A percentile compares a stretch with the other conserved stretches of the same genome.
phyloP scores from a whole-genome alignment of 2,888 invertebrate genomes.

The Diachrysia chrysitis region DNA sequence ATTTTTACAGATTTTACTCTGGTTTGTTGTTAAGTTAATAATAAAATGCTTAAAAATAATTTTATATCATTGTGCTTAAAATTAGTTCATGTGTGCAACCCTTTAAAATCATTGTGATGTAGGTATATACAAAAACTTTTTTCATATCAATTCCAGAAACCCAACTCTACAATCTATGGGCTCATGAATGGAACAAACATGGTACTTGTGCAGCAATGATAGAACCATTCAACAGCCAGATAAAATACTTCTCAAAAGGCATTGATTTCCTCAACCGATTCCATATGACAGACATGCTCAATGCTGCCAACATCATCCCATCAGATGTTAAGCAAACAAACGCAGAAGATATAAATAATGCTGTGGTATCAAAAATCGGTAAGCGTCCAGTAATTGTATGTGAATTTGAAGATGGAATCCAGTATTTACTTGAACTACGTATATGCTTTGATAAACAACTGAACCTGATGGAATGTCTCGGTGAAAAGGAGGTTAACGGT shows the following conservation, averaged over 20 bases:
- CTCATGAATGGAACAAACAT: constrained; percentile 94
- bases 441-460: constrained; percentile 92
- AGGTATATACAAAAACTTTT: no score
- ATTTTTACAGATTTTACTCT: no score
- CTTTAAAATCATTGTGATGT: no score
- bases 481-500: constrained; percentile 41
- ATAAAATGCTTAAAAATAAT: no score
- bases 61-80: no score
- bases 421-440: constrained; percentile 91
- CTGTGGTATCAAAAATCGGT: constrained; percentile 86
- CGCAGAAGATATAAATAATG: constrained; percentile 49
- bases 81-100: no score
- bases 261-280: constrained; percentile 89
- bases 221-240: constrained; percentile 87
- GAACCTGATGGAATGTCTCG: constrained; percentile 90
- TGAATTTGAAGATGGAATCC: constrained; percentile 86
- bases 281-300: constrained; percentile 89
- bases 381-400: constrained; percentile 91
- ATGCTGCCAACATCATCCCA: constrained; percentile 86
- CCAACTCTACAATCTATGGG: constrained; percentile 90
- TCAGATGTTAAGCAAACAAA: constrained; percentile 47
- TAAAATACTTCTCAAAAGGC: constrained; percentile 91
- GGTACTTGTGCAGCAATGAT: constrained; percentile 92
- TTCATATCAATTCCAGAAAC: constrained; percentile 65
- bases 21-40: no score